Evolutionary conservation across 2,113 vertebrate species (phyloP), one percentile per base, ranked within the genome.

Genomic region (Morone saxatilis): DNA sequence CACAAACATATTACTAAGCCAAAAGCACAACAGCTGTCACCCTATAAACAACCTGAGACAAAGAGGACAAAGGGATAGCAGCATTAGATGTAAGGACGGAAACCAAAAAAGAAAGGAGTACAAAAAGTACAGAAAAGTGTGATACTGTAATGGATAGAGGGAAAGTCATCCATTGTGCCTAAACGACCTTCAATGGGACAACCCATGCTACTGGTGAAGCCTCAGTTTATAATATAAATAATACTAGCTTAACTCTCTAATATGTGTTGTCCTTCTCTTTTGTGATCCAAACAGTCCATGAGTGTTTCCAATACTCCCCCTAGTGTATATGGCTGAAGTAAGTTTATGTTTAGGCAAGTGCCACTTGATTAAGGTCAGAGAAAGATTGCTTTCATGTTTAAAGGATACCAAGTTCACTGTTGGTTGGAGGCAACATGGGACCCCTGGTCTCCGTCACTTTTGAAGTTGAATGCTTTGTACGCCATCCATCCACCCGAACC

Each of bases 1-100:
- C 22, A 25, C 47, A 31, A 36, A 54, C 13, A 54, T 6, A 31
- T 16, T 51, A 40, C 19, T 41, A 10, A 45, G 36, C 36, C 31
- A 63, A 60, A 78, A 60, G 38, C 53, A 83, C 60, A 76, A 68
- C 75, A 62, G 47, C 56, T 81, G 65, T 54, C 17, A 1, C 48
- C 36, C 2, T 78, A 67, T 62, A 48, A 76, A 38, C 68, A 73
- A 71, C 51, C 41, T 70, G 51, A 0, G 3, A 68, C 61, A 45
- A 12, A 53, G 8, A 69, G 45, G 20, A 48, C n/a, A 45, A 41
- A 50, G 4, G 63, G 14, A 63, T 10, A 10, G 50, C 48, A 36
- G 31, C 22, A 40, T 45, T 50, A 43, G 11, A 43, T 7, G 59
- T 25, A 72, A 16, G 20, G 45, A 31, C 47, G 50, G 22, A 19